phyloP scores from a whole-genome alignment of 1,140 invertebrate species.

The Neotoxoptera formosana region DNA sequence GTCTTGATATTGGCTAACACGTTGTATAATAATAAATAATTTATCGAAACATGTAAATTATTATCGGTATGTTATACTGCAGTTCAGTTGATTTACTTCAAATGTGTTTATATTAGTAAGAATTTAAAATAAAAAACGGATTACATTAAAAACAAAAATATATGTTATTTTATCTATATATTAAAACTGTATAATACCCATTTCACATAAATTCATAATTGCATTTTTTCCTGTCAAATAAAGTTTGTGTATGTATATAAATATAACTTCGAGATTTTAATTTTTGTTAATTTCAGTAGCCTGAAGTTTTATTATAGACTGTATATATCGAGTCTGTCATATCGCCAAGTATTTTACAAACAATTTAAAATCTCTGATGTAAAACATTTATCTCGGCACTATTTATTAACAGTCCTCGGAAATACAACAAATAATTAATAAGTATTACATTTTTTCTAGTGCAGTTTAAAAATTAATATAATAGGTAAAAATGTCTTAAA shows the following conservation, averaged over 20 bases:
- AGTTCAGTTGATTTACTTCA: neutral
- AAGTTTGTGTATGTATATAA: neutral
- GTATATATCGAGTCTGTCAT: conserved; percentile 4
- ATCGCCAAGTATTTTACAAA: conserved; percentile 32
- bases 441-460: neutral
- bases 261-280: neutral
- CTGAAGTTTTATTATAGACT: conserved; percentile 24
- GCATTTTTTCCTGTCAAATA: neutral
- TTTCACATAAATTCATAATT: neutral
- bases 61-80: neutral
- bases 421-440: neutral
- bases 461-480: neutral
- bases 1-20: conserved; percentile 3
- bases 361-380: conserved; percentile 18
- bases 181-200: neutral
- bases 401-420: neutral
- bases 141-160: neutral
- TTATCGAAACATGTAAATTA: neutral
- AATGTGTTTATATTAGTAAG: neutral
- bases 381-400: neutral
- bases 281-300: neutral
- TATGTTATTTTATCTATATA: neutral
- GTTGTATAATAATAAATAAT: conserved; percentile 9
- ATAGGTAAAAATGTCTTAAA: neutral
- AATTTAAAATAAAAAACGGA: neutral